Base-by-base conservation (phyloP, 2,113 vertebrate genomes). In the Rhinoptilus africanus region DNA sequence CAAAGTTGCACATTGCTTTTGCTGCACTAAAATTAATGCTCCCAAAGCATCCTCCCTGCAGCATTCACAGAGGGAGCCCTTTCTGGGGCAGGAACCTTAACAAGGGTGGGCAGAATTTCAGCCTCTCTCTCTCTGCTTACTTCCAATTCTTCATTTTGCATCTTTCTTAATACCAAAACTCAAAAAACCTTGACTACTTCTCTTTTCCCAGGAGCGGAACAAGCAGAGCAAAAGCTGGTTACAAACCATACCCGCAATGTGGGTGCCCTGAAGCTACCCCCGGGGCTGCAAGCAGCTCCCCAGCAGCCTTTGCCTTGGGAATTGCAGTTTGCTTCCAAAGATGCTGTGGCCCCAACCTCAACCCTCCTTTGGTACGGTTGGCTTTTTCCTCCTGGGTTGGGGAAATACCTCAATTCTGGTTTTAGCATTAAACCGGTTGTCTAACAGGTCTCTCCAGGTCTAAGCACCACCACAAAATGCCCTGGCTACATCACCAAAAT, bases 351-450 rank as follows among this genome's bases (percentile, higher is more conserved):
- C 34, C 20, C 60, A 53, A 1, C 6, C 11, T 47, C 50, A 26
- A 4, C 2, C 3, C 32, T 13, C 7, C 8, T 79, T 56, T 57
- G 39, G 3, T n/a, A 34, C 18, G 26, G 20, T 12, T 1, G 3
- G 17, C n/a, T 73, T 35, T 56, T 73, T 69, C 17, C 41, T 62
- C 45, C 45, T n/a, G 35, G 27, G 15, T 50, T 79, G 27, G 22
- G 16, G 17, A 91, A 57, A 75, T 4, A 12, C 22, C 17, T 71
- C 26, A 28, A 1, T 62, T 34, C 66, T 53, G 12, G 21, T 23
- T 76, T 80, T 64, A 53, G 30, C 17, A 5, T 54, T 19, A 73
- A 92, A 15, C 15, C 4, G 1, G 4, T 30, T 48, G 10, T 34
- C 30, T 21, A 50, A 53, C 37, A 59, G 21, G 18, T 53, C 27